These are phyloP conservation scores for Ptilorrhoa leucosticta DNA, from an alignment of 2,113 vertebrate genomes.

Conservation along the genomic window DNA sequence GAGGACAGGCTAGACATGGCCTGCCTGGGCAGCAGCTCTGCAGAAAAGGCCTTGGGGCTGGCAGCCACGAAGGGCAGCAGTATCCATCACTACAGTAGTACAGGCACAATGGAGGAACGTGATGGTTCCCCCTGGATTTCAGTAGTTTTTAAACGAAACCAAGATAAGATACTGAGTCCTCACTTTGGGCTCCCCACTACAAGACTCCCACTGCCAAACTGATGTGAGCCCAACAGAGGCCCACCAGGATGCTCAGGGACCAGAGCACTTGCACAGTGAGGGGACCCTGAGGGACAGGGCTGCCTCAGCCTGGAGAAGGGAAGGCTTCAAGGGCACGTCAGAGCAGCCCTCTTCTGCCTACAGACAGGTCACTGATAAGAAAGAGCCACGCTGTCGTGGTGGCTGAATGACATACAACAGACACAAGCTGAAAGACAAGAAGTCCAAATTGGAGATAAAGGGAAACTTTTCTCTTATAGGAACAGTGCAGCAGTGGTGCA, in stretches of 20 bases:
- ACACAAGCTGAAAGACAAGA: not conserved
- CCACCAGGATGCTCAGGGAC: not conserved
- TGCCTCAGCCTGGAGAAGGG: not conserved
- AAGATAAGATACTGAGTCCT: not conserved
- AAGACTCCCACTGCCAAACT: not conserved
- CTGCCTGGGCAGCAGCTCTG: not conserved
- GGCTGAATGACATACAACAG: not conserved
- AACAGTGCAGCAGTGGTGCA: not conserved
- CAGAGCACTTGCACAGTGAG: not conserved
- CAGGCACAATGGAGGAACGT: not conserved
- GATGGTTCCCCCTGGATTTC: not conserved
- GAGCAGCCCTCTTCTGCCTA: not conserved
- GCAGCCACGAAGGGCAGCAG: not conserved
- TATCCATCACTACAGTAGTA: rapidly evolving
- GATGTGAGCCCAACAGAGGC: not conserved
- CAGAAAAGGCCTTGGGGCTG: not conserved
- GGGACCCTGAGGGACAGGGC: not conserved
- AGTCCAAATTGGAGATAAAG: not conserved
- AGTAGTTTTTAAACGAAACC: not conserved
- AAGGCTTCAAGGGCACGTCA: not conserved
- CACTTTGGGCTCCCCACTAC: not conserved
- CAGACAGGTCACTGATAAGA: not conserved
- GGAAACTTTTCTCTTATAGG: not conserved
- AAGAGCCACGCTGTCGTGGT: not conserved
- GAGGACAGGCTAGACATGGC: not conserved